Percentiles rank a stretch among this genome's conserved stretches.
These are phyloP conservation scores for Rattus rattus DNA, from an alignment of 2,113 vertebrate species.

Conservation along the genomic window DNA sequence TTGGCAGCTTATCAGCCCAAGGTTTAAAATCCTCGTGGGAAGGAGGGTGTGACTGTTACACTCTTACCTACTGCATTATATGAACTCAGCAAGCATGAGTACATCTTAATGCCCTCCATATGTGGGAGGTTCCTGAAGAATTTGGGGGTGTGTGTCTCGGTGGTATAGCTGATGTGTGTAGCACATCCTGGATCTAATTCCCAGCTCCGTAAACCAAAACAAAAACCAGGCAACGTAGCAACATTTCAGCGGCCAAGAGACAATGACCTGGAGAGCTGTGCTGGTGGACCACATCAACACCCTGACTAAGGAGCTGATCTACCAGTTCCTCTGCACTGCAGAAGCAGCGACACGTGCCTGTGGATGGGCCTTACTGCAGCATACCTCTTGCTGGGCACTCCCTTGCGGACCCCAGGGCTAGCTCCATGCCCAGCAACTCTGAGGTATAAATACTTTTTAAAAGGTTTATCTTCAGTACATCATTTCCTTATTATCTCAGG, in stretches of 20 bases:
- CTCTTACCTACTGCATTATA: not conserved
- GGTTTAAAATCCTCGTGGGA: not conserved
- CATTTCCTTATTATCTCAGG: not conserved
- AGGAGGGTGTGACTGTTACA: not conserved
- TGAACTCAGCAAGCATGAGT: not conserved
- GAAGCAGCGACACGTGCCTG: not conserved
- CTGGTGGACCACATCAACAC: not conserved
- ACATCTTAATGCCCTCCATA: not conserved
- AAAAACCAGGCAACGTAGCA: not conserved
- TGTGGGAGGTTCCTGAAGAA: not conserved
- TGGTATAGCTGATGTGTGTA: not conserved
- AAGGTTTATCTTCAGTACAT: not conserved
- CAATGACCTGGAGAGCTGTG: rapidly evolving
- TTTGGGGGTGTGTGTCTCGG: not conserved
- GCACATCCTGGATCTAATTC: not conserved
- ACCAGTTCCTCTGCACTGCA: not conserved
- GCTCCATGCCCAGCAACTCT: not conserved
- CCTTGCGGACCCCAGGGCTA: too few species aligned
- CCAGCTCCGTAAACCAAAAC: not conserved
- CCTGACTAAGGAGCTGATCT: rapidly evolving
- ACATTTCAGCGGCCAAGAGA: not conserved
- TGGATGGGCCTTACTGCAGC: not conserved
- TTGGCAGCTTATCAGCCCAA: not conserved
- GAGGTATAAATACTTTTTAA: not conserved
- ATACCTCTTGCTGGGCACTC: too few species aligned